Percentiles rank a stretch among this genome's conserved stretches.
Conservation (phyloP, 2,797 vertebrate genomes). For the Pogoniulus pusillus region DNA sequence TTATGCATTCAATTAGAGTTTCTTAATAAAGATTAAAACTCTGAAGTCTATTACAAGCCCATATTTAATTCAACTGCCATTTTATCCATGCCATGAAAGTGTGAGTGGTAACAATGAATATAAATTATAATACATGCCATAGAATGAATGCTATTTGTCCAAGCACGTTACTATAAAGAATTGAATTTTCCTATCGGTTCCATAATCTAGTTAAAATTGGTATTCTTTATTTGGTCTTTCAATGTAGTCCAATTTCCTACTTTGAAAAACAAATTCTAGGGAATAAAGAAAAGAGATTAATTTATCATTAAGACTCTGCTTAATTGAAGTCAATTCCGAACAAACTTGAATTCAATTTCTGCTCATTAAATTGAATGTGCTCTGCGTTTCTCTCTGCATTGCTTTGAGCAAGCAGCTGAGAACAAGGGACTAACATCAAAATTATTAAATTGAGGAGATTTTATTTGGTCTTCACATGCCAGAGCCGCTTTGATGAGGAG, state of each 20-base stretch:
- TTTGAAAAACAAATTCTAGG: conserved; percentile 95
- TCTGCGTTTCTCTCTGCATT: conserved; percentile 85
- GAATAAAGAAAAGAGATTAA: conserved; percentile 98
- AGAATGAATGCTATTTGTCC: conserved; percentile 86
- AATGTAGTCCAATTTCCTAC: conserved; percentile 91
- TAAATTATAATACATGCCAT: conserved; percentile 87
- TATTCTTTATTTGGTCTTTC: conserved; percentile 92
- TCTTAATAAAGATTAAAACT: conserved; percentile 87
- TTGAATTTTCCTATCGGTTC: conserved; percentile 92
- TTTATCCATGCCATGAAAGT: conserved; percentile 85
- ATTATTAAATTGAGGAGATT: conserved; percentile 96
- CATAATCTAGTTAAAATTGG: conserved; percentile 93
- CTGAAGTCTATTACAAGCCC: conserved; percentile 84
- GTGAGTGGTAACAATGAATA: conserved; percentile 85
- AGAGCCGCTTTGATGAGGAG: conserved; percentile 88
- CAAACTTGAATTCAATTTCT: conserved; percentile 99
- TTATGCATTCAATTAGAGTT: conserved; percentile 87
- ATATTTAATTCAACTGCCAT: conserved; percentile 87
- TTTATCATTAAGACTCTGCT: conserved; percentile 97
- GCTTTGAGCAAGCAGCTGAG: conserved; percentile 90
- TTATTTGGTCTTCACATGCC: conserved; percentile 92
- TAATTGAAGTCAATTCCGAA: conserved; percentile 99
- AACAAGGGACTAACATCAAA: conserved; percentile 93
- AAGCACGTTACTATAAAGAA: conserved; percentile 89
- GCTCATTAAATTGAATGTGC: conserved; percentile 93